A percentile compares a stretch with the other conserved stretches of the same genome.
These are phyloP conservation scores for Ostrea denselamellosa DNA, from an alignment of 1,140 invertebrate genomes.

Conservation along the genomic window DNA sequence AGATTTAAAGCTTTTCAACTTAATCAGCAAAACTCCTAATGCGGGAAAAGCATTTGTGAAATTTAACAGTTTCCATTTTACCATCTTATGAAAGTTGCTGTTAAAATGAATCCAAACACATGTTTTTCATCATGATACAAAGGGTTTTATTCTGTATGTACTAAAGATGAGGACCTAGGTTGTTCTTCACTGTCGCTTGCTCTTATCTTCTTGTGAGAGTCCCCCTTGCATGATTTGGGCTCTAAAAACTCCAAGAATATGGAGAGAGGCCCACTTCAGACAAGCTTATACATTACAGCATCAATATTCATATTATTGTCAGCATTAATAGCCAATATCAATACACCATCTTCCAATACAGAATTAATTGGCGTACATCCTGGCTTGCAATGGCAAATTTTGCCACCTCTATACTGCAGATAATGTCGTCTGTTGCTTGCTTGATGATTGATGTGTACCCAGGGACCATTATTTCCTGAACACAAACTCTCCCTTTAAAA, in stretches of 20 bases:
- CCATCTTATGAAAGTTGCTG: slow-evolving; percentile 32
- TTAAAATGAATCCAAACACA: not conserved
- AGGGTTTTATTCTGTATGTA: not conserved
- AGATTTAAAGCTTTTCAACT: not conserved
- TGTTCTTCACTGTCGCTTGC: not conserved
- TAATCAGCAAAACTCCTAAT: slow-evolving; percentile 10
- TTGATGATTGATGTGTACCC: slow-evolving; percentile 48
- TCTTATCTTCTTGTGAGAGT: not conserved
- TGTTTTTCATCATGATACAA: not conserved
- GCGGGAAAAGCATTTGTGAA: slow-evolving; percentile 14
- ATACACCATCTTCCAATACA: slow-evolving; percentile 36
- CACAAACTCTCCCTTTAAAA: slow-evolving; percentile 23
- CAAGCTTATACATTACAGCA: slow-evolving; percentile 39
- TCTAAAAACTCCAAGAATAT: not conserved
- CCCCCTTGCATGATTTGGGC: slow-evolving; percentile 30
- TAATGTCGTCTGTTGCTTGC: slow-evolving; percentile 46
- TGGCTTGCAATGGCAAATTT: slow-evolving; percentile 50
- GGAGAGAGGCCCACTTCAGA: slow-evolving; percentile 22
- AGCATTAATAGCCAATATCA: slow-evolving; percentile 39
- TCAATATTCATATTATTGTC: slow-evolving; percentile 45
- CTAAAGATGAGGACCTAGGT: not conserved
- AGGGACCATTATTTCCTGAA: slow-evolving; percentile 41
- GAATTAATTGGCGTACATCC: slow-evolving; percentile 59
- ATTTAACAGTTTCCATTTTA: not conserved
- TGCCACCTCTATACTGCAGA: slow-evolving; percentile 47